Conservation (phyloP, 1,140 invertebrate species). For the Drosophila subpulchrella region DNA sequence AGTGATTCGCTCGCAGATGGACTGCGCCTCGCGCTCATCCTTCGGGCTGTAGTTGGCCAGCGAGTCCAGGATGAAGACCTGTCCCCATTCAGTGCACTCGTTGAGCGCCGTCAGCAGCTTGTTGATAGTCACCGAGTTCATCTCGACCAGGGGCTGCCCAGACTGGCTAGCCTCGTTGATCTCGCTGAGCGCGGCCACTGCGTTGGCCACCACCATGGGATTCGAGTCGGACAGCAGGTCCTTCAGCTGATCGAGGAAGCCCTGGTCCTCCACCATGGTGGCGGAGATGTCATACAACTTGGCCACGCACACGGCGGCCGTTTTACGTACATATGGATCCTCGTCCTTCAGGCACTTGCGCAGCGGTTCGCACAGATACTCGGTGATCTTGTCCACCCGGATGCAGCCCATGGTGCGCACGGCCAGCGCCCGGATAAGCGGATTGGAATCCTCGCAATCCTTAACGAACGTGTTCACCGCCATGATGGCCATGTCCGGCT, state of each 20-base stretch:
- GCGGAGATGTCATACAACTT: slow-evolving; percentile 99
- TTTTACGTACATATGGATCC: slow-evolving; percentile 99
- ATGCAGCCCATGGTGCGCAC: slow-evolving; percentile 99
- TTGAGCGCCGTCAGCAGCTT: slow-evolving; percentile 99
- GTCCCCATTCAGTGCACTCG: slow-evolving; percentile 99
- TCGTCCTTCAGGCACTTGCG: slow-evolving; percentile 99
- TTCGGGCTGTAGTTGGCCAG: slow-evolving; percentile 98
- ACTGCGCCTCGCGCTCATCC: slow-evolving; percentile 99
- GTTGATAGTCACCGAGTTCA: slow-evolving; percentile 99
- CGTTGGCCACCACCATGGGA: slow-evolving; percentile 99
- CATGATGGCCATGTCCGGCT: slow-evolving; percentile 99
- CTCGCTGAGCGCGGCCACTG: slow-evolving; percentile 98
- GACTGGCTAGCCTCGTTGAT: slow-evolving; percentile 98
- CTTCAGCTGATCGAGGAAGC: slow-evolving; percentile 98
- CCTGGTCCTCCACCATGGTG: slow-evolving; percentile 93
- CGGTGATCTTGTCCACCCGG: slow-evolving; percentile 99
- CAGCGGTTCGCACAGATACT: slow-evolving; percentile 99
- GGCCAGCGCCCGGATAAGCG: slow-evolving; percentile 98
- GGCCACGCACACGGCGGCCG: slow-evolving; percentile 99
- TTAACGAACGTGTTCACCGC: slow-evolving; percentile 99
- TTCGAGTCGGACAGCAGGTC: slow-evolving; percentile 99
- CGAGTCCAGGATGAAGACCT: slow-evolving; percentile 99
- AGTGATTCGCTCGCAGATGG: slow-evolving; percentile 99
- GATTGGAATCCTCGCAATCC: slow-evolving; percentile 99
- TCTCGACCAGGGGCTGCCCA: slow-evolving; percentile 96